Evolutionary conservation across 1,140 invertebrate genomes (phyloP).

Genomic region (Tribolium castaneum): DNA sequence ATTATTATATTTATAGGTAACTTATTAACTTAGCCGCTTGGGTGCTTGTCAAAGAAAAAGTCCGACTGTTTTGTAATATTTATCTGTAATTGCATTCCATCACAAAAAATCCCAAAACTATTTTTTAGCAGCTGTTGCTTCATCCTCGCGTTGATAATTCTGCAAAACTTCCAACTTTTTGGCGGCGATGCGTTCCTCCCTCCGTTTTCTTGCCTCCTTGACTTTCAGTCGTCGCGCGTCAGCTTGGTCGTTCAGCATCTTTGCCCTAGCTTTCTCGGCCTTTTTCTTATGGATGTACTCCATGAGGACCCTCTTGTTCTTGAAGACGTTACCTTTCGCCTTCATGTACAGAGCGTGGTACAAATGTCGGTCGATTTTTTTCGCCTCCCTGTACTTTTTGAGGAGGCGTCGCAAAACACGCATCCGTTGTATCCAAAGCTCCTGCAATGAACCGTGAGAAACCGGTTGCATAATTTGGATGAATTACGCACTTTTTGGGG

Average conservation of each 20-base stretch:
- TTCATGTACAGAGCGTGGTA: slow-evolving; percentile 83
- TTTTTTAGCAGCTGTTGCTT: slow-evolving; percentile 63
- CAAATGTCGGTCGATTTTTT: slow-evolving; percentile 85
- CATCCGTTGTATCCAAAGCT: slow-evolving; percentile 98
- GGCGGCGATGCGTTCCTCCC: slow-evolving; percentile 74
- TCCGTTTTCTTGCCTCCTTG: slow-evolving; percentile 77
- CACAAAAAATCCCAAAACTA: slow-evolving; percentile 57
- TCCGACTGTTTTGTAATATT: not conserved
- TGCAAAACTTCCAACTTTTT: slow-evolving; percentile 66
- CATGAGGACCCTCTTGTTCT: slow-evolving; percentile 86
- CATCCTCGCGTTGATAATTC: slow-evolving; percentile 4
- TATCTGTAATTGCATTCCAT: not conserved
- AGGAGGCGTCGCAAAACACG: slow-evolving; percentile 80
- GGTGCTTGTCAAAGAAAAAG: no score
- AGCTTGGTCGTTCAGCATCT: slow-evolving; percentile 82
- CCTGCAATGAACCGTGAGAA: slow-evolving; percentile 53
- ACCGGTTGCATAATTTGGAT: no score
- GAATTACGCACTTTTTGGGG: slow-evolving; percentile 78
- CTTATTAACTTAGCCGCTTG: no score
- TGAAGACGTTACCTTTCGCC: slow-evolving; percentile 82
- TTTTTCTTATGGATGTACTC: slow-evolving; percentile 90
- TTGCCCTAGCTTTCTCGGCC: slow-evolving; percentile 79
- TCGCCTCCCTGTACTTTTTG: slow-evolving; percentile 80
- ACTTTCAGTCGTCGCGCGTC: slow-evolving; percentile 78
- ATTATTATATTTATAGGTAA: no score